Conservation (phyloP, 2,113 vertebrate species). For the Periophthalmodon schlosseri region DNA sequence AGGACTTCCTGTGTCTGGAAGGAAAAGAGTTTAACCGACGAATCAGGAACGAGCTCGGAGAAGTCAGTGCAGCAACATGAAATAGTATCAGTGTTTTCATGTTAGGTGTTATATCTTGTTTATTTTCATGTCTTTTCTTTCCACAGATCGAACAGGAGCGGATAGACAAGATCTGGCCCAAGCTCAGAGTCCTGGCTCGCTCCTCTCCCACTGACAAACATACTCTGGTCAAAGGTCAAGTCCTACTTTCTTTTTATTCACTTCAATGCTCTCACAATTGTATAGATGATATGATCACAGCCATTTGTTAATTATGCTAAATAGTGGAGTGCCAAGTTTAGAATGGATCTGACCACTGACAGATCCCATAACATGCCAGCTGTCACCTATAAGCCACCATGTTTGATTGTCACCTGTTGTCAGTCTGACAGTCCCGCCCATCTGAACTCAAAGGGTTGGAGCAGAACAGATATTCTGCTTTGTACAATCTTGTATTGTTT, state of each 20-base stretch:
- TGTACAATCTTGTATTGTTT: not conserved
- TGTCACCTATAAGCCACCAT: no score
- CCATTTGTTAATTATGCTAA: no score
- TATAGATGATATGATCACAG: no score
- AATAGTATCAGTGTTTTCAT: not conserved
- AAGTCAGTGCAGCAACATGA: constrained; percentile 74
- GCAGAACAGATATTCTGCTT: no score
- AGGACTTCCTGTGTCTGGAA: constrained; percentile 95
- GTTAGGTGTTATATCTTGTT: not conserved
- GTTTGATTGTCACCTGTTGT: no score
- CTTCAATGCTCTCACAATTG: no score
- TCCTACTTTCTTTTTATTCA: not conserved
- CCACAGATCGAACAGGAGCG: constrained; percentile 94
- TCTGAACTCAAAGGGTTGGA: no score
- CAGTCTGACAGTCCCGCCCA: no score
- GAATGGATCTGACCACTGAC: no score
- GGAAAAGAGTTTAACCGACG: constrained; percentile 96
- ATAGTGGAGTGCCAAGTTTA: no score
- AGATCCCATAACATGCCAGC: no score
- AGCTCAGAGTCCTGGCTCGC: constrained; percentile 93
- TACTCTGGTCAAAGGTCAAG: constrained; percentile 94
- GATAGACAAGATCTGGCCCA: constrained; percentile 98
- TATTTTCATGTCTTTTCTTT: constrained; percentile 8
- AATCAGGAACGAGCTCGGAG: constrained; percentile 93
- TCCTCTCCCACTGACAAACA: constrained; percentile 98